Conservation (phyloP, 2,797 vertebrate genomes). For the Neostethus bicornis region DNA sequence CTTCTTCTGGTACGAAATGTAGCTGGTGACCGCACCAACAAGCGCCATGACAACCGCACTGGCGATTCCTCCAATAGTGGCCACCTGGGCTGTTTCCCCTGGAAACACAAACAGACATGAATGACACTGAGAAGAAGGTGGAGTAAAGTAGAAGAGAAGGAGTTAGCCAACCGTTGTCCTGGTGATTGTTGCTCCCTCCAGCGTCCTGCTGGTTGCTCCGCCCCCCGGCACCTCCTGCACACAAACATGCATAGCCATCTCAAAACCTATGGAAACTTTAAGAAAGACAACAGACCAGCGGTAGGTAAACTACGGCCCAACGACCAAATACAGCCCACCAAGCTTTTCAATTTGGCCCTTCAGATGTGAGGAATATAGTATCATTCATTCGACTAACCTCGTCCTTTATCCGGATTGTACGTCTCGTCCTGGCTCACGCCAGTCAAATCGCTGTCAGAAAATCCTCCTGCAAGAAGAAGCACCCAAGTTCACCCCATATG, state of each 20-base stretch:
- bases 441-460: constrained; percentile 83
- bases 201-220: constrained; percentile 46
- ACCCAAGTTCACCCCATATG: too few species aligned
- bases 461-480: constrained; percentile 51
- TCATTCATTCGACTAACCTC: constrained; percentile 78
- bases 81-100: constrained; percentile 80
- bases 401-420: constrained; percentile 89
- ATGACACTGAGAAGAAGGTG: too few species aligned
- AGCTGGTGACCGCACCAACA: constrained; percentile 89
- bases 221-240: constrained; percentile 10
- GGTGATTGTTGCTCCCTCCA: constrained; percentile 43
- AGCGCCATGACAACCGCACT: constrained; percentile 91
- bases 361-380: too few species aligned
- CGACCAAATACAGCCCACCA: too few species aligned
- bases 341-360: too few species aligned
- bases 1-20: constrained; percentile 98
- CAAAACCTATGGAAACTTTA: not conserved
- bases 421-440: constrained; percentile 52
- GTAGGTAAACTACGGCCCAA: too few species aligned
- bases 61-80: constrained; percentile 90
- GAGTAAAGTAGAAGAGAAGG: too few species aligned
- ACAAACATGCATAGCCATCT: constrained; percentile 46
- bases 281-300: too few species aligned
- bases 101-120: constrained; percentile 19
- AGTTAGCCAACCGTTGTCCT: constrained; percentile 52